Conservation (phyloP, 2,797 vertebrate species). For the Spheniscus humboldti region DNA sequence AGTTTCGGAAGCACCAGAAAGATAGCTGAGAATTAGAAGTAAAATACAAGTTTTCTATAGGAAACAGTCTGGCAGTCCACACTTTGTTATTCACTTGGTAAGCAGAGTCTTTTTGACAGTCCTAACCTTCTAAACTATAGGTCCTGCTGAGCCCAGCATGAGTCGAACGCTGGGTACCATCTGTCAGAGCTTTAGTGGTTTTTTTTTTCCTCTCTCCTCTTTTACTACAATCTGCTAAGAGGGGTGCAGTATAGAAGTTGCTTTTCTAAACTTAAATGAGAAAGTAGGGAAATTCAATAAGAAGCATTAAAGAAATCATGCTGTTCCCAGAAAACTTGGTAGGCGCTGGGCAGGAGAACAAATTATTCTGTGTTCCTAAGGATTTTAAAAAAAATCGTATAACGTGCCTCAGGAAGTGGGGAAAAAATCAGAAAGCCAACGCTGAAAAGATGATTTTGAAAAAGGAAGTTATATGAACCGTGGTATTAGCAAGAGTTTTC, state of each 20-base stretch:
- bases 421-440: neutral
- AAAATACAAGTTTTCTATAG: conserved; percentile 87
- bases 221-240: conserved; percentile 70
- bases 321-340: neutral
- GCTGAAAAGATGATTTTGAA: neutral
- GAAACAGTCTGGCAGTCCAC: conserved; percentile 87
- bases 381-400: neutral
- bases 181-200: conserved; percentile 88
- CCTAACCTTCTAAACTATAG: conserved; percentile 94
- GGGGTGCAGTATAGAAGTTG: conserved; percentile 49
- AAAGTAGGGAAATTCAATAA: conserved; percentile 53
- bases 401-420: neutral
- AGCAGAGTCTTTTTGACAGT: conserved; percentile 98
- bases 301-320: conserved; percentile 37
- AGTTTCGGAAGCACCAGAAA: conserved; percentile 62
- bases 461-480: neutral
- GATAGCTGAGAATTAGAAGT: conserved; percentile 56
- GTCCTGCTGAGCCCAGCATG: conserved; percentile 96
- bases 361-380: neutral
- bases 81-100: conserved; percentile 95
- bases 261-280: conserved; percentile 61
- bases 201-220: conserved; percentile 11
- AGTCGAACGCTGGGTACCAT: conserved; percentile 93
- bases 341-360: neutral
- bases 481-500: neutral